Percentiles rank a stretch among this genome's conserved stretches.
phyloP scores from a whole-genome alignment of 2,888 invertebrate species.

The Odontocolon sp. region DNA sequence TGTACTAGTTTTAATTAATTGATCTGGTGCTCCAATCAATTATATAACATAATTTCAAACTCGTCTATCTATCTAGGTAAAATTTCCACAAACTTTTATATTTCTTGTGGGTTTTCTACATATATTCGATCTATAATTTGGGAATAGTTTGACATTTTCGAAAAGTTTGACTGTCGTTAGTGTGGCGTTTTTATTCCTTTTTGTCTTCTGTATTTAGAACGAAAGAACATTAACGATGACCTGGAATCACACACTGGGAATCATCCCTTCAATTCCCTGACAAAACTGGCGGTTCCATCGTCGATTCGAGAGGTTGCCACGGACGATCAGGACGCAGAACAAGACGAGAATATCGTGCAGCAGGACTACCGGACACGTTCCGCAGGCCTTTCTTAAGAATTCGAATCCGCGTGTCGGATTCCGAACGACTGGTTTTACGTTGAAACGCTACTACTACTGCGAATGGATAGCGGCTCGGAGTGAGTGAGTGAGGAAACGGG shows the following conservation, averaged over 20 bases:
- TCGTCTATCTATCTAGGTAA: too few species aligned
- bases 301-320: slow-evolving; percentile 20
- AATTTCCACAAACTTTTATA: too few species aligned
- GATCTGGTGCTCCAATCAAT: too few species aligned
- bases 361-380: slow-evolving; percentile 47
- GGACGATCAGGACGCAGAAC: slow-evolving; percentile 6
- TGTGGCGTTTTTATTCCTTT: neutral
- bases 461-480: slow-evolving; percentile 65
- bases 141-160: too few species aligned
- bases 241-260: neutral
- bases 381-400: slow-evolving; percentile 72
- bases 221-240: slow-evolving; percentile 32
- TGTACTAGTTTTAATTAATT: too few species aligned
- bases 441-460: slow-evolving; percentile 65
- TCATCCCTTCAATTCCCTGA: slow-evolving; percentile 18
- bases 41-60: too few species aligned
- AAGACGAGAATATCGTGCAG: slow-evolving; percentile 1
- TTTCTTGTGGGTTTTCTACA: too few species aligned
- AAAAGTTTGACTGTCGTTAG: neutral
- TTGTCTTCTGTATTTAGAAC: neutral
- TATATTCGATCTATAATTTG: too few species aligned
- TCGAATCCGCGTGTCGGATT: slow-evolving; percentile 69
- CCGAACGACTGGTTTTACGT: slow-evolving; percentile 74
- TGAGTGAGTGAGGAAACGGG: slow-evolving; percentile 40
- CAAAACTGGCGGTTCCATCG: slow-evolving; percentile 40